phyloP scores from a whole-genome alignment of 2,797 vertebrate genomes.

The Pangasius mekongensis region DNA sequence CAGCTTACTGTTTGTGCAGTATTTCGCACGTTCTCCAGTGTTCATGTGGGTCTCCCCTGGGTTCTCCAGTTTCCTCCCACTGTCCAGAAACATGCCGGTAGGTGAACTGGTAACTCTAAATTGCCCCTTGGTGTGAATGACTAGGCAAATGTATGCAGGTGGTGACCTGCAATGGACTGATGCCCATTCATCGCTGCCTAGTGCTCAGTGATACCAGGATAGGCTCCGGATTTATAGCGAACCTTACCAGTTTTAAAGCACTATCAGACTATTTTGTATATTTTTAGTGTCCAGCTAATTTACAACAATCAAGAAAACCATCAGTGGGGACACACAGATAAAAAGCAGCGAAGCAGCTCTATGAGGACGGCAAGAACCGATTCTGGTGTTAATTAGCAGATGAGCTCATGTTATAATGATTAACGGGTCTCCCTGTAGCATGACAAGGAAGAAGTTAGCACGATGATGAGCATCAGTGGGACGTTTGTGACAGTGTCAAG shows the following conservation, averaged over 20 bases:
- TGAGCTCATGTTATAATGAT: conserved; percentile 44
- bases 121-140: neutral
- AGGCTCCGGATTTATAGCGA: neutral
- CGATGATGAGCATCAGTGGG: conserved; percentile 43
- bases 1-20: neutral
- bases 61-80: neutral
- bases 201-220: neutral
- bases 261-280: neutral
- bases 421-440: conserved; percentile 36
- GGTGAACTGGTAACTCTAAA: neutral
- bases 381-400: conserved; percentile 65
- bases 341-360: neutral
- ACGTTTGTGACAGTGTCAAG: conserved; percentile 65
- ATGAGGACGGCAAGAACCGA: conserved; percentile 45
- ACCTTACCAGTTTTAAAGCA: neutral
- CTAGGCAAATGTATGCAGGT: neutral
- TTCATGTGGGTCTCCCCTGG: neutral
- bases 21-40: neutral
- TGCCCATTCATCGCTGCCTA: neutral
- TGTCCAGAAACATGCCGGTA: neutral
- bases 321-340: neutral
- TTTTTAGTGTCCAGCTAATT: neutral
- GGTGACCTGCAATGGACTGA: neutral
- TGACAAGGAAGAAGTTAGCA: conserved; percentile 38
- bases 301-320: neutral